These are phyloP conservation scores for Pristiophorus japonicus DNA, from an alignment of 2,113 vertebrate genomes.

Conservation along the genomic window DNA sequence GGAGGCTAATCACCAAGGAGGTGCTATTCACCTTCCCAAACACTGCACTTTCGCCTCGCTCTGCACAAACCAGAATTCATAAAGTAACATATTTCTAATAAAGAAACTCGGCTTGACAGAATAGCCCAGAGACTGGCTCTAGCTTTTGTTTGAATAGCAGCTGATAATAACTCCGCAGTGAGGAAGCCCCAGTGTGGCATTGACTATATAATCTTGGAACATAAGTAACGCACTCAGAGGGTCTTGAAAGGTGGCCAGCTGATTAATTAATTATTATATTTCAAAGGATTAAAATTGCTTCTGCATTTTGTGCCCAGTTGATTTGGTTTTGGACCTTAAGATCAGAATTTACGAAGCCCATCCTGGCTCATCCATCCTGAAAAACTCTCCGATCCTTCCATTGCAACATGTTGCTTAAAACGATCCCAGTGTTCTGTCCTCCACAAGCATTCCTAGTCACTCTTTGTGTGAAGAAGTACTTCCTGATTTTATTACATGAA, in stretches of 20 bases:
- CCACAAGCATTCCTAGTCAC: neutral
- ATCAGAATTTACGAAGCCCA: neutral
- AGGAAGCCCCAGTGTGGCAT: slow-evolving; percentile 27
- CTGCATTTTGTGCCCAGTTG: neutral
- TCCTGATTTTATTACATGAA: neutral
- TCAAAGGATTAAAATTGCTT: neutral
- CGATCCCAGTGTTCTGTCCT: neutral
- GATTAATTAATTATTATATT: slow-evolving; percentile 31
- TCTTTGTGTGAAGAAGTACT: neutral
- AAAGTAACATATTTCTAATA: slow-evolving; percentile 38
- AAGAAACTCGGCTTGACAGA: slow-evolving; percentile 29
- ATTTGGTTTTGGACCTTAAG: neutral
- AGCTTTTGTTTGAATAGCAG: slow-evolving; percentile 32
- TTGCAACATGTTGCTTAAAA: neutral
- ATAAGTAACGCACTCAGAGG: slow-evolving; percentile 12
- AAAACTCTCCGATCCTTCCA: neutral
- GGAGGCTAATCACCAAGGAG: slow-evolving; percentile 22
- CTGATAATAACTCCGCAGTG: slow-evolving; percentile 32
- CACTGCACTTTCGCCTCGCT: slow-evolving; percentile 2
- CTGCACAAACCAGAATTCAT: slow-evolving; percentile 31
- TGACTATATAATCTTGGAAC: slow-evolving; percentile 27
- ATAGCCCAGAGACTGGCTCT: neutral
- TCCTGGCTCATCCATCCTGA: neutral
- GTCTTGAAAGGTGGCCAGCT: neutral
- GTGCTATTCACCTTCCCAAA: slow-evolving; percentile 8